Percentiles rank a stretch among this genome's conserved stretches.
Evolutionary conservation across 2,113 vertebrate species (phyloP).

Genomic region (Cephalopholis sonnerati): DNA sequence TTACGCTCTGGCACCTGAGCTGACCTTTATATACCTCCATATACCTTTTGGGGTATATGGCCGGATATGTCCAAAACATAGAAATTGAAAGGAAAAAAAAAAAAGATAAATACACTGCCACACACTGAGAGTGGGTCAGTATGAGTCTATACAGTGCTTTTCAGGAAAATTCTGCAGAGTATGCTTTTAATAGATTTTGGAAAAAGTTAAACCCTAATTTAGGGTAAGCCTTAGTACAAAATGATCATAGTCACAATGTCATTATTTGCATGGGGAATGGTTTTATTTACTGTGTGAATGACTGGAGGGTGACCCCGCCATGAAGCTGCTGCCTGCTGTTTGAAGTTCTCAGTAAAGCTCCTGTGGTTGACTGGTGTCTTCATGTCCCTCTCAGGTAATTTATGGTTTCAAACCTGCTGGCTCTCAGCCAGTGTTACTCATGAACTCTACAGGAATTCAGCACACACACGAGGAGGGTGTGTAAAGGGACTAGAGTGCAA

Average conservation of each 20-base stretch:
- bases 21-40: too few relatives aligned
- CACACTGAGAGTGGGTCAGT: too few relatives aligned
- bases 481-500: slow-evolving; percentile 4
- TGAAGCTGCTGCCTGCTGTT: slow-evolving; percentile 35
- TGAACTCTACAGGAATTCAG: slow-evolving; percentile 75
- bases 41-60: too few relatives aligned
- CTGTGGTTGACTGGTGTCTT: slow-evolving; percentile 44
- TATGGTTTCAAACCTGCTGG: slow-evolving; percentile 50
- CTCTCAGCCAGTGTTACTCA: slow-evolving; percentile 29
- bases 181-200: neutral
- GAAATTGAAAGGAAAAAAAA: too few relatives aligned
- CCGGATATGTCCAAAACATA: too few relatives aligned
- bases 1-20: too few relatives aligned
- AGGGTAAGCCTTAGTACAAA: neutral
- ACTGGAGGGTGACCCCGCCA: slow-evolving; percentile 16
- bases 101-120: too few relatives aligned
- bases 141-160: too few relatives aligned
- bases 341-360: slow-evolving; percentile 35
- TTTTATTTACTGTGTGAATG: neutral
- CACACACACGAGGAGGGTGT: neutral
- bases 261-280: neutral
- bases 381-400: slow-evolving; percentile 54
- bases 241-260: neutral
- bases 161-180: too few relatives aligned
- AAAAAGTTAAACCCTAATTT: too few relatives aligned